Evolutionary conservation across 2,113 vertebrate species (phyloP), one percentile per base, ranked within the genome.

Genomic region (Ploceus nigricollis): DNA sequence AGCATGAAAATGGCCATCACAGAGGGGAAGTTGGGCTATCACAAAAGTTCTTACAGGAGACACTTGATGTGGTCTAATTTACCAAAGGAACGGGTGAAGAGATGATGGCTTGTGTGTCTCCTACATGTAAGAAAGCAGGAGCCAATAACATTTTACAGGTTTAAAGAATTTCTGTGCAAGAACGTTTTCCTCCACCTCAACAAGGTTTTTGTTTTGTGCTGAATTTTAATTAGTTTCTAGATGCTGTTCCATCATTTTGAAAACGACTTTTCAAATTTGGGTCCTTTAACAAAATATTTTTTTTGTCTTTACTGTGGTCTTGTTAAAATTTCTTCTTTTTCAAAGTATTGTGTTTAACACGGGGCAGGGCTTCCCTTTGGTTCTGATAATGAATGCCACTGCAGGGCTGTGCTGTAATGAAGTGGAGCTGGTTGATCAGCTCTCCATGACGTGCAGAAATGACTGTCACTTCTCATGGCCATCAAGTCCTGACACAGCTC

Each of bases 401-500:
- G 82, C 63, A 88, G 51, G 91, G 83, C 15, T 87, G 86, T 24
- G 4, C 45, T 75, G 64, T 54, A 75, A 73, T 90, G 83, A 73
- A 56, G 70, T 65, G 94, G 90, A 82, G 78, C 90, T 97, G 94
- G 88, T 88, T 96, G 96, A 97, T 97, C 94, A 97, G 72, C 89
- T 97, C 87, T 51, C 76, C 94, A 37, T 94, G 91, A 89, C 50
- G 30, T 87, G 64, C 72, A 91, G 91, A 90, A 79, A 53, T 89
- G 90, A 66, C 96, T 80, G 93, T 96, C 80, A 35, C 27, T 87
- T 60, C 65, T 93, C 10, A 5, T 95, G 96, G 90, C 95, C 23
- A 2, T 97, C 91, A 71, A 42, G 58, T 54, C 25, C 66, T 92
- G 87, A 82, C 80, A 80, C 83, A 86, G 83, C 82, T 78, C 64